Base-by-base conservation (phyloP, 2,888 invertebrate genomes). In the Tolmerus cingulatus region DNA sequence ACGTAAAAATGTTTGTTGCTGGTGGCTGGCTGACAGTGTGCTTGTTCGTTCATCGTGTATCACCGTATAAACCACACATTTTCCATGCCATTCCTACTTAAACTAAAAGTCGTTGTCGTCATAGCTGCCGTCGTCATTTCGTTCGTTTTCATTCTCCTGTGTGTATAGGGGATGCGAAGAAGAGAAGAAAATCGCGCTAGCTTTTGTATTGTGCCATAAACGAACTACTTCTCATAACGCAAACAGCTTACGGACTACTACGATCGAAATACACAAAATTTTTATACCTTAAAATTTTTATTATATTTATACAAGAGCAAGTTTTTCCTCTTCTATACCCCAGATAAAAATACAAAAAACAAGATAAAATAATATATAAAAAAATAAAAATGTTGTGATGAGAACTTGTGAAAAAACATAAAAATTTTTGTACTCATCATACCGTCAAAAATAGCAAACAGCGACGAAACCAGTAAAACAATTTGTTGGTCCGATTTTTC, bases 191-290 rank as follows among this genome's bases (percentile, higher is more conserved):
- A 90, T 89, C 90, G 90, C 89, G 90, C 51, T 90, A 92, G 92
- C 92, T 92, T 92, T 92, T 92, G 92, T 92, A 92, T 92, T 91
- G 92, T 91, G 91, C 92, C 92, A 92, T 92, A 92, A 92, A 92
- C 92, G 92, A 91, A 92, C 91, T 91, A 92, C 92, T 92, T 92
- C 91, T 92, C 92, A 92, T 92, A 92, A 92, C 92, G 92, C 92
- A 91, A 92, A 92, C 92, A 92, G 91, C 91, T 91, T 66, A 51
- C 66, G 66, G 66, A 66, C 66, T 66, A 66, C 66, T 66, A 66
- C 66, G 66, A 66, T 92, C 91, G 91, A 91, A 90, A 90, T 90
- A 90, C 90, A 87, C 82, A 82, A 89, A 77, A 87, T 87, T 87
- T 87, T 88, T 87, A 88, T 88, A 88, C 86, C 87, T 79, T 51